Base-by-base conservation (phyloP, 2,797 vertebrate species). In the Tolypeutes matacus region DNA sequence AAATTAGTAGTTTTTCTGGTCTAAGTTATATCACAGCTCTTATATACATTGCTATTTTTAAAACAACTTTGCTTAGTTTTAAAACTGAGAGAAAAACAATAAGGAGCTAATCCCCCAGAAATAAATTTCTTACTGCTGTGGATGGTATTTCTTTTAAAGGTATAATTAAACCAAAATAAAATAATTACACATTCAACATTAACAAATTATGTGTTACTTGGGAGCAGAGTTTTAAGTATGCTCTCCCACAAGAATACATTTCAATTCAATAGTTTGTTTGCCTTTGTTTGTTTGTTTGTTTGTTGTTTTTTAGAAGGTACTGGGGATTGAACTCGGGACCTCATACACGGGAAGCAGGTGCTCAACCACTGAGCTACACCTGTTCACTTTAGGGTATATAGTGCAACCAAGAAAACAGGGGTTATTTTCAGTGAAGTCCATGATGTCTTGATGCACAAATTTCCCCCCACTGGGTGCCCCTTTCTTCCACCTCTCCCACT, bases 111-210 rank as follows among this genome's bases (percentile, higher is more conserved):
- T 80, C 31, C n/a, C 89, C 56, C 14, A 94, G 31, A 73, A 94
- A 73, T 11, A 83, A 83, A 36, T 83, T 60, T 78, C 20, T 88
- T n/a, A 18, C 70, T 85, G 77, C 15, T 70, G n/a, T 51, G 36
- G 89, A 86, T 60, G 53, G 18, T 56, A 67, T 73, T 89, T 91
- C 25, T 80, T 93, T 72, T 86, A 36, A 89, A 64, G 60, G 12
- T 78, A 73, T 56, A 17, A 64, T 62, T 83, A 88, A 93, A 78
- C 36, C 20, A 92, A 94, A 92, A 89, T 78, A 29, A 93, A 88
- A 81, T 21, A 83, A 83, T 49, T 85, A 81, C 14, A 27, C 72
- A 49, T 31, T 90, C 31, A 89, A 58, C 27, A 90, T 83, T 60
- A 92, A 89, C 64, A 87, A 94, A 86, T 67, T 73, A 93, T 29